Conservation (phyloP, 1,140 invertebrate species). For the Brevipalpus yothersi region DNA sequence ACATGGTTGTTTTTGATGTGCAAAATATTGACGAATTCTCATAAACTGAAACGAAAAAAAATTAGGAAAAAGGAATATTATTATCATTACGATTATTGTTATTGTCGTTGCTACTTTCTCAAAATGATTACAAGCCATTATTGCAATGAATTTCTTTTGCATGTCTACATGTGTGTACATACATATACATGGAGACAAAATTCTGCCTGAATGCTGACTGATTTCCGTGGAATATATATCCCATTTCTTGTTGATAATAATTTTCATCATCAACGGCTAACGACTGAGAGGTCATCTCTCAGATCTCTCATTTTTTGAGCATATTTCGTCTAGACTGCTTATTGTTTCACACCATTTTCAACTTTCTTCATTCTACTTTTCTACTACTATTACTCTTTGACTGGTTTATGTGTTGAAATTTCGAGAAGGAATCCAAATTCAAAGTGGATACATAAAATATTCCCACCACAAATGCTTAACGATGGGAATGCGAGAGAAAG, state of each 20-base stretch:
- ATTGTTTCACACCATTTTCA: too few species aligned
- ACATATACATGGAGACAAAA: not conserved
- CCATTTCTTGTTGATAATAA: not conserved
- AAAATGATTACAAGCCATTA: not conserved
- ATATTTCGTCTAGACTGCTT: too few species aligned
- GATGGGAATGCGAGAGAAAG: too few species aligned
- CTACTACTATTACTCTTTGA: too few species aligned
- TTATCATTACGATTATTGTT: not conserved
- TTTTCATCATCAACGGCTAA: not conserved
- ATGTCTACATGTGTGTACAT: not conserved
- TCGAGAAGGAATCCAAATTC: too few species aligned
- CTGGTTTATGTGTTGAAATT: too few species aligned
- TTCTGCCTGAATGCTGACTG: not conserved
- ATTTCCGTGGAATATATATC: not conserved
- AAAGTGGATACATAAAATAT: too few species aligned
- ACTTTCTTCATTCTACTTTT: too few species aligned
- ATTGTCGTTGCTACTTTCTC: not conserved
- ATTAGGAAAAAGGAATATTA: not conserved
- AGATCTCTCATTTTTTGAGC: too few species aligned
- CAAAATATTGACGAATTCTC: conserved; percentile 1
- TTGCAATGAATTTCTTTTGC: not conserved
- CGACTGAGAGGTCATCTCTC: not conserved
- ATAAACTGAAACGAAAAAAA: not conserved
- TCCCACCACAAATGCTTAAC: too few species aligned
- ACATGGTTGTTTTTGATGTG: conserved; percentile 2